These are phyloP conservation scores for Brachypteracias leptosomus DNA, from an alignment of 2,113 vertebrate genomes.

Conservation along the genomic window DNA sequence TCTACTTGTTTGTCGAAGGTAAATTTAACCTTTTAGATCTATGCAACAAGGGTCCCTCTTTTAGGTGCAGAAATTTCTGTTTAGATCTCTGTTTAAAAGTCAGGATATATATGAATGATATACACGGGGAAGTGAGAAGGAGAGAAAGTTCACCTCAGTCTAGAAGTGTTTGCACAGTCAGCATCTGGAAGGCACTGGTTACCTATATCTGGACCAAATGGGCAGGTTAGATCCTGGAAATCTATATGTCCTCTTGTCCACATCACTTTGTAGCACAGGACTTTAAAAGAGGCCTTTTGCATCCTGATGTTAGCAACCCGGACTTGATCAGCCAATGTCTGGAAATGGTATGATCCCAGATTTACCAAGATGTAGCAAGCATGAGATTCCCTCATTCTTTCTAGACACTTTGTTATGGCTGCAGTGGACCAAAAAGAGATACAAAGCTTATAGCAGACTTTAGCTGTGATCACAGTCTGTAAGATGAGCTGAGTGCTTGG, in stretches of 20 bases:
- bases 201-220: neutral
- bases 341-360: neutral
- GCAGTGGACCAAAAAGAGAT: neutral
- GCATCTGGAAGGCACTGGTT: neutral
- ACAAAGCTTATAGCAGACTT: neutral
- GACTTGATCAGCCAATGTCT: neutral
- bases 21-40: neutral
- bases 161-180: neutral
- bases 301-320: neutral
- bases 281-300: neutral
- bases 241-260: neutral
- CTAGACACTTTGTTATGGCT: neutral
- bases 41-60: neutral
- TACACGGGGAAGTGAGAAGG: neutral
- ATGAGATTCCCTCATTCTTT: neutral
- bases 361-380: neutral
- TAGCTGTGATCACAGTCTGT: neutral
- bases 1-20: neutral
- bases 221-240: neutral
- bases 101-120: rapidly evolving
- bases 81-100: neutral
- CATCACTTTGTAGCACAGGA: neutral
- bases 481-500: neutral
- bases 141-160: neutral
- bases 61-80: neutral